Percentiles rank a stretch among this genome's conserved stretches.
These are phyloP conservation scores for Haliclystus octoradiatus DNA, from an alignment of 30 jellyfish, hydroid and myxozoan genomes.

Conservation along the genomic window DNA sequence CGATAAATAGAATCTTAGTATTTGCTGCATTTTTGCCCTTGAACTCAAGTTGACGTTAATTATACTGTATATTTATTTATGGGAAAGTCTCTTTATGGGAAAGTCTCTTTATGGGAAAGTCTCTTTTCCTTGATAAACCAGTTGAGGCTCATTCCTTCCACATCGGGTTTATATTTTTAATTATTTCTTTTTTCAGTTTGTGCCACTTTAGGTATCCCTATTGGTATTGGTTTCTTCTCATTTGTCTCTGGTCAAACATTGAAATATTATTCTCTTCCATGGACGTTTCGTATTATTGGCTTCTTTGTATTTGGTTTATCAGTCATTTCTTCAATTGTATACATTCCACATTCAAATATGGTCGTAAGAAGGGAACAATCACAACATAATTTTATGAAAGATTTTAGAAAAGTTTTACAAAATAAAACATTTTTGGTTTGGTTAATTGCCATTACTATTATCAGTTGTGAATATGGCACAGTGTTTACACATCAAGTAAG, in stretches of 20 bases:
- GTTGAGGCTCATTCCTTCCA: no score
- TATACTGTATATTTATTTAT: neutral
- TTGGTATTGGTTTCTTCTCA: neutral
- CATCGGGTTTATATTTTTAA: no score
- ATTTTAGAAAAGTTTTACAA: neutral
- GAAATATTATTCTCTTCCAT: neutral
- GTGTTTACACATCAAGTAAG: neutral
- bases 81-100: no score
- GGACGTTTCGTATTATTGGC: neutral
- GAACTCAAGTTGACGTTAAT: no score
- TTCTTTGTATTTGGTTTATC: neutral
- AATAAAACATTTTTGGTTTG: neutral
- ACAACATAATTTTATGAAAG: neutral
- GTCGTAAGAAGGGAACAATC: no score
- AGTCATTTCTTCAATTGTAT: neutral
- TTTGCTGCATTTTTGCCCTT: no score
- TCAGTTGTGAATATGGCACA: neutral
- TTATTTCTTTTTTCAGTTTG: neutral
- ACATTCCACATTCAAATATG: neutral
- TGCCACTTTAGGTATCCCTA: neutral
- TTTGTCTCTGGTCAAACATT: neutral
- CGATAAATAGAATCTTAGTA: no score
- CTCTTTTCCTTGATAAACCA: no score
- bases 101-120: no score
- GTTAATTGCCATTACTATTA: neutral